phyloP scores from a whole-genome alignment of 2,888 invertebrate species.

The Falcaria lacertinaria region DNA sequence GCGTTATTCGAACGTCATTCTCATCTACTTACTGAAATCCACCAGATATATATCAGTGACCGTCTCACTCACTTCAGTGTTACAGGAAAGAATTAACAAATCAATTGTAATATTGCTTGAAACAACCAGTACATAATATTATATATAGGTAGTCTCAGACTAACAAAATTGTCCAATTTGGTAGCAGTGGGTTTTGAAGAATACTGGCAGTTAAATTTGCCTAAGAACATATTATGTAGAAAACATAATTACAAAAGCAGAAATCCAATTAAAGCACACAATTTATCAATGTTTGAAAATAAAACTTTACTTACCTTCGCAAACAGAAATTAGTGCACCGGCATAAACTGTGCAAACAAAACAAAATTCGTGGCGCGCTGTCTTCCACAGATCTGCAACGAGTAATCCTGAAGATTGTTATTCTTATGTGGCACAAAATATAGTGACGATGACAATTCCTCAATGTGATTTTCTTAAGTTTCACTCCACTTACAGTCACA shows the following conservation, averaged over 20 bases:
- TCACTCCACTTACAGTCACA: conserved; percentile 70
- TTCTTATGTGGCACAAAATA: conserved; percentile 19
- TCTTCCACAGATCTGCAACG: conserved; percentile 28
- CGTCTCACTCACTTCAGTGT: too few species aligned
- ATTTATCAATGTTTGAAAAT: conserved; percentile 21
- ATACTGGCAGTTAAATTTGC: too few species aligned
- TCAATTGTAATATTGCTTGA: too few species aligned
- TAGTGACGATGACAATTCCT: conserved; percentile 24
- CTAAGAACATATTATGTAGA: too few species aligned
- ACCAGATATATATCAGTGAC: too few species aligned
- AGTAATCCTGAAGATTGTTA: conserved; percentile 29
- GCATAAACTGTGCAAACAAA: conserved; percentile 50
- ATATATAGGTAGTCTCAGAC: too few species aligned
- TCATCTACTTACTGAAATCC: too few species aligned
- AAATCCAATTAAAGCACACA: not conserved
- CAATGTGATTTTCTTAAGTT: conserved; percentile 38
- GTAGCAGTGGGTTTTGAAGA: too few species aligned
- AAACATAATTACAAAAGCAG: conserved; percentile 1
- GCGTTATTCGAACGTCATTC: too few species aligned
- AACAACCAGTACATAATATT: too few species aligned
- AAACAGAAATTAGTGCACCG: conserved; percentile 65
- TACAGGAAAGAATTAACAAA: too few species aligned
- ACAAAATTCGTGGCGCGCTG: conserved; percentile 37
- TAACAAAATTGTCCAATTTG: too few species aligned
- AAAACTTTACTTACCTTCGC: conserved; percentile 62